Evolutionary conservation across 2,888 invertebrate species (phyloP), one percentile per base, ranked within the genome.

Genomic region (Leptothorax acervorum): DNA sequence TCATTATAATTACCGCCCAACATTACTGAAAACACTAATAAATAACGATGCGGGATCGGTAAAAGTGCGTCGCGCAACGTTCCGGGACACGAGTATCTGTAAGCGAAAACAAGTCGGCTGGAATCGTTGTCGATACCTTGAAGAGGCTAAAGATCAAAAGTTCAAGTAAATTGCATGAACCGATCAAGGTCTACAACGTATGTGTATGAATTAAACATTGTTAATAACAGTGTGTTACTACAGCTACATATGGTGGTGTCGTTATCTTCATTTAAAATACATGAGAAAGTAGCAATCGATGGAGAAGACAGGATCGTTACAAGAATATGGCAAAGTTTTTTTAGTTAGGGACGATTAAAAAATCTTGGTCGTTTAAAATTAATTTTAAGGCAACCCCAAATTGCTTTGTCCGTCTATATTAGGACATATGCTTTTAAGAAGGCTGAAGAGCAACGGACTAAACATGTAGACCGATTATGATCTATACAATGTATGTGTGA

Each of bases 1-100:
- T 83, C 70, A 62, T 83, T 70, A 31, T 23, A 23, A 23, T 62
- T 35, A 2, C 60, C 48, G 39, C n/a, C 48, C 23, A 23, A 23
- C 35, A 57, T 18, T 48, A n/a, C 11, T 35, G 28, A 31, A 23
- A 60, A 60, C 15, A 6, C 2, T 23, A 39, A 65, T 42, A 53
- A 63, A 65, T 18, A 65, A 18, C n/a, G 39, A 57, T 42, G 15
- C 28, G 3, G n/a, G 23, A 53, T 18, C 76, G 51, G 0, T 28
- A 42, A 65, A 42, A 55, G 53, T 31, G n/a, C n/a, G 42, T 11
- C 4, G 28, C 12, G 45, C 9, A 45, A 45, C n/a, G 35, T 15
- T 74, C 15, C 45, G 60, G 3, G 23, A 15, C 31, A 42, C 12
- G 28, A 23, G 15, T 74, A 15, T 31, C 12, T 4, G 48, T 12